These are phyloP conservation scores for Cardiocondyla obscurior DNA, from an alignment of 1,140 invertebrate genomes.

Conservation along the genomic window DNA sequence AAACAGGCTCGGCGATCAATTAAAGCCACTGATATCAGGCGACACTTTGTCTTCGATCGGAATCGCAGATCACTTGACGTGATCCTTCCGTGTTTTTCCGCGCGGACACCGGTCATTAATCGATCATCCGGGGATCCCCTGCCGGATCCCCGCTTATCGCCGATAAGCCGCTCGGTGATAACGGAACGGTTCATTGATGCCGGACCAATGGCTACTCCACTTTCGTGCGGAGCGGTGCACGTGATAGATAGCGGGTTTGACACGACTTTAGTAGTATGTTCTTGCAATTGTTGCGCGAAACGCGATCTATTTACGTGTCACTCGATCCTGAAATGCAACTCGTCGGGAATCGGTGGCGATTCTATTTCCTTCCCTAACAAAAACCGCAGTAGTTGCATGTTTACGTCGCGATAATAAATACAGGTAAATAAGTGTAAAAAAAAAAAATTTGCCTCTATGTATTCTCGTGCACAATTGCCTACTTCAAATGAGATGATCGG, in stretches of 20 bases:
- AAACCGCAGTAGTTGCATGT: background rate
- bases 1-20: conserved; percentile 53
- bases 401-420: background rate
- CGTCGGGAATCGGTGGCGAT: background rate
- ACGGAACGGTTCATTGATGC: conserved; percentile 5
- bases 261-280: background rate
- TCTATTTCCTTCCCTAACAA: background rate
- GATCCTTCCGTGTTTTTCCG: conserved; percentile 30
- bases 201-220: background rate
- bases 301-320: conserved; percentile 25
- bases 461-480: background rate
- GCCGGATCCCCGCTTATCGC: too few species aligned
- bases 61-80: background rate
- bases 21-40: background rate
- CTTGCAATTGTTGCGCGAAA: conserved; percentile 9
- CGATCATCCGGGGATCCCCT: background rate
- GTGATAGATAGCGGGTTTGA: conserved; percentile 11
- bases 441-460: background rate
- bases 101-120: background rate
- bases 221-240: background rate
- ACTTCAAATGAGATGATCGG: background rate
- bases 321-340: background rate
- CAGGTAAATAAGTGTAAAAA: background rate
- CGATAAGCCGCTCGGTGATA: conserved; percentile 19
- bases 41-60: conserved; percentile 22